Evolutionary conservation across 2,888 invertebrate species (phyloP).

Genomic region (Periphyllus acericola): DNA sequence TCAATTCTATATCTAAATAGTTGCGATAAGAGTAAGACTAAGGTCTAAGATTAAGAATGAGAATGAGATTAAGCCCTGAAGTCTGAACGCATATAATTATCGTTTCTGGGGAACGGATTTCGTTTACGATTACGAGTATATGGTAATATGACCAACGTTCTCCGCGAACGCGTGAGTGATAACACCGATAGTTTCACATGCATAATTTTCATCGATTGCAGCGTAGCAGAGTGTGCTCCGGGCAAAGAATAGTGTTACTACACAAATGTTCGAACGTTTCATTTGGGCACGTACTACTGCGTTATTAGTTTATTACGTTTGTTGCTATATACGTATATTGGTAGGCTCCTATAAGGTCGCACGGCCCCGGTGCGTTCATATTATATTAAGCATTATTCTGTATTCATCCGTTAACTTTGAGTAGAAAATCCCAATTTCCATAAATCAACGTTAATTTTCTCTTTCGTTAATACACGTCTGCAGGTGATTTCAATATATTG

Average conservation of each 20-base stretch:
- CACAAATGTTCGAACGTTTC: neutral
- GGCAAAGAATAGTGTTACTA: neutral
- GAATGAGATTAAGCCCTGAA: no score
- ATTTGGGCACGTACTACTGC: neutral
- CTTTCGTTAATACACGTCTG: neutral
- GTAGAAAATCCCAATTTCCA: neutral
- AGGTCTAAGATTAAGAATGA: no score
- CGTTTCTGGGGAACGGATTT: no score
- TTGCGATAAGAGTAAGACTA: neutral
- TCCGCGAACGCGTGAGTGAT: neutral
- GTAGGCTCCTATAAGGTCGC: neutral
- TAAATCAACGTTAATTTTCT: slow-evolving; percentile 8
- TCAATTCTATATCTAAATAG: neutral
- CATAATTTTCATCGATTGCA: neutral
- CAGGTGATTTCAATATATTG: neutral
- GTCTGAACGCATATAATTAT: neutral
- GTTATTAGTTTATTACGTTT: neutral
- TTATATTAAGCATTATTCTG: no score
- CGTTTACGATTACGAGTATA: no score
- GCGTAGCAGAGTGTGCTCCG: neutral
- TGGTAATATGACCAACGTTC: no score
- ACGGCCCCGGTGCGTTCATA: neutral
- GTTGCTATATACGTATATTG: neutral
- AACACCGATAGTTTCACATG: neutral
- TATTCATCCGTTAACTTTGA: neutral